Evolutionary conservation across 2,888 invertebrate genomes (phyloP), one percentile per base, ranked within the genome.

Genomic region (Conus canariensis): DNA sequence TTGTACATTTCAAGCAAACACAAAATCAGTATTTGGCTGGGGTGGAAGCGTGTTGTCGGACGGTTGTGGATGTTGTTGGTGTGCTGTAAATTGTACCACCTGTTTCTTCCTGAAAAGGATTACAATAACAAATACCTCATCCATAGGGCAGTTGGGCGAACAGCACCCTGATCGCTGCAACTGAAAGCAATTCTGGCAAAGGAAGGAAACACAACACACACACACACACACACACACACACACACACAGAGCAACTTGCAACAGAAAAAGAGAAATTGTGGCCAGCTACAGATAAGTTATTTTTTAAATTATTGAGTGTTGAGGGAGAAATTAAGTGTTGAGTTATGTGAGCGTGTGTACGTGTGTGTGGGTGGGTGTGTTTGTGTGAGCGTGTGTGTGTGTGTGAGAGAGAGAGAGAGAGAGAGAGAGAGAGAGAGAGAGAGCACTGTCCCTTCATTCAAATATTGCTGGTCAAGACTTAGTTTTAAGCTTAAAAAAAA

Each of bases 71-170:
- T 83, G 19, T 22, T 58, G 83, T 58, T 8, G 45, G 6, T 83
- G 56, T 19, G 6, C 3, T 70, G 70, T 70, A 6, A 45, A 87
- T 6, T 67, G 30, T 67, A 14, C 16, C 58, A 58, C 14, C 12
- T 19, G 86, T 74, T 45, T 83, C 22, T 83, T 58, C 82, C 82
- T 19, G 9, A 14, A 12, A 2, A 22, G 82, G 82, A 19, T 56
- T 7, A 45, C 10, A 19, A 30, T 77, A n/a, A 88, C 88, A 83
- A 59, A 88, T 88, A 88, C 83, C 88, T 88, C 88, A 88, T 83
- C 67, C 45, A 88, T 83, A 88, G 88, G 88, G 88, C 83, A 88
- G 88, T 88, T 82, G 45, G 64, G 82, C 22, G 22, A 45, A 30
- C 60, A 25, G 30, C 25, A 56, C 9, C 45, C 45, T 45, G 45